phyloP scores from a whole-genome alignment of 2,797 vertebrate species.

The Cossypha heuglini region DNA sequence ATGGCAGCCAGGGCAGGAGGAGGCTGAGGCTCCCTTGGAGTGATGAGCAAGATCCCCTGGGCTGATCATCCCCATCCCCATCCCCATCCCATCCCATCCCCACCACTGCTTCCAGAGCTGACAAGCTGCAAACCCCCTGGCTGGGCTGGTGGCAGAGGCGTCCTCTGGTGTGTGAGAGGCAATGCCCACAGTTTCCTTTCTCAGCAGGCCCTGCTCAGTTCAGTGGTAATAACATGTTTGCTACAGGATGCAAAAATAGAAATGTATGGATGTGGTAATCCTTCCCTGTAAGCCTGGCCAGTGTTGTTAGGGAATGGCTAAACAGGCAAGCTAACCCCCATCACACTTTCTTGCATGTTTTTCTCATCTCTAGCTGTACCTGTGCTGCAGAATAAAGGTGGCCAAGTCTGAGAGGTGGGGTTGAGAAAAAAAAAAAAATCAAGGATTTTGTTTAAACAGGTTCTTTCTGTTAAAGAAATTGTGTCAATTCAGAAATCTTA shows the following conservation, averaged over 20 bases:
- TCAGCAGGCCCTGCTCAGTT: not conserved
- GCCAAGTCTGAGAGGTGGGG: not conserved
- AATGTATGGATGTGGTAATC: constrained; percentile 17
- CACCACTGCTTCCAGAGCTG: not conserved
- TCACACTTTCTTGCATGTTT: not conserved
- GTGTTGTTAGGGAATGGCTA: not conserved
- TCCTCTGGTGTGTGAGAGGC: not conserved
- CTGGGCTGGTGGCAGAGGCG: not conserved
- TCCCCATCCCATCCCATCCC: not conserved
- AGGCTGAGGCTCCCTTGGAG: not conserved
- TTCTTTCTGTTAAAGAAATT: not conserved
- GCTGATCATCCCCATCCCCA: accelerated
- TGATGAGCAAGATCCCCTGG: accelerated
- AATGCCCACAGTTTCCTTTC: not conserved
- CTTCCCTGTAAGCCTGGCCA: not conserved
- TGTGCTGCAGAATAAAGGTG: not conserved
- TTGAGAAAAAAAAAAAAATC: not conserved
- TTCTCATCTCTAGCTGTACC: not conserved
- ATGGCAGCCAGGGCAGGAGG: accelerated
- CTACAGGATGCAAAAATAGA: constrained; percentile 39
- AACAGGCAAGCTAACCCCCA: not conserved
- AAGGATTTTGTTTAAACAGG: not conserved
- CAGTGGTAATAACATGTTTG: constrained; percentile 48
- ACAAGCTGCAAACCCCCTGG: accelerated
- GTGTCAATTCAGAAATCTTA: not conserved